These are phyloP conservation scores for Potamilus streckersoni DNA, from an alignment of 1,140 invertebrate genomes.

Conservation along the genomic window DNA sequence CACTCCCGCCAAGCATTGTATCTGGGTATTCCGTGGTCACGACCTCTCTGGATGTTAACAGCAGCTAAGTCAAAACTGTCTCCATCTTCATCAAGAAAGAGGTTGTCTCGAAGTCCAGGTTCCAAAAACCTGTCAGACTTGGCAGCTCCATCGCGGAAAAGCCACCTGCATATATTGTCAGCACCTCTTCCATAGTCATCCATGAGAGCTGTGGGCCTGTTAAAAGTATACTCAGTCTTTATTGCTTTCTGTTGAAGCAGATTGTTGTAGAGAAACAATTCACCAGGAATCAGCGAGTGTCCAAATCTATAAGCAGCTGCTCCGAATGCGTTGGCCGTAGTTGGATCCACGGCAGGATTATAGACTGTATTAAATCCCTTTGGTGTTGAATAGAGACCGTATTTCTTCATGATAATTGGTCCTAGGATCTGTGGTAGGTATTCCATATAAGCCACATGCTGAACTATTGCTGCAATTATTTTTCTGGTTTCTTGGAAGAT, in stretches of 20 bases:
- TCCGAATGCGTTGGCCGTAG: constrained; percentile 1
- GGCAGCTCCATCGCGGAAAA: not conserved
- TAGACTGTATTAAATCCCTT: constrained; percentile 2
- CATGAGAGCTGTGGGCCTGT: not conserved
- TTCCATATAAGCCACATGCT: constrained; percentile 88
- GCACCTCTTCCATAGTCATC: not conserved
- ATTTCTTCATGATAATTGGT: not conserved
- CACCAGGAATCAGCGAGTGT: not conserved
- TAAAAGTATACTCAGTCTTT: too few relatives aligned
- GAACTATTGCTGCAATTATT: constrained; percentile 85
- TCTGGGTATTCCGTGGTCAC: constrained; percentile 86
- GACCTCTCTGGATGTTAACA: constrained; percentile 63
- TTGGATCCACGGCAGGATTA: not conserved
- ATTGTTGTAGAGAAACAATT: not conserved
- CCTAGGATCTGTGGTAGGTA: constrained; percentile 1
- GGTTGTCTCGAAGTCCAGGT: constrained; percentile 4
- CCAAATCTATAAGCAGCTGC: constrained; percentile 10
- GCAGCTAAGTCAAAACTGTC: not conserved
- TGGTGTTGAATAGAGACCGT: not conserved
- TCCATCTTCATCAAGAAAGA: constrained; percentile 1
- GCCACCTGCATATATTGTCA: constrained; percentile 6
- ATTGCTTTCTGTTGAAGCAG: too few relatives aligned
- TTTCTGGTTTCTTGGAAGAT: constrained; percentile 87
- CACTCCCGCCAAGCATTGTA: constrained; percentile 33
- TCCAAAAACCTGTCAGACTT: constrained; percentile 12